phyloP scores from a whole-genome alignment of 2,888 invertebrate genomes.

The Callyntrura sp. region DNA sequence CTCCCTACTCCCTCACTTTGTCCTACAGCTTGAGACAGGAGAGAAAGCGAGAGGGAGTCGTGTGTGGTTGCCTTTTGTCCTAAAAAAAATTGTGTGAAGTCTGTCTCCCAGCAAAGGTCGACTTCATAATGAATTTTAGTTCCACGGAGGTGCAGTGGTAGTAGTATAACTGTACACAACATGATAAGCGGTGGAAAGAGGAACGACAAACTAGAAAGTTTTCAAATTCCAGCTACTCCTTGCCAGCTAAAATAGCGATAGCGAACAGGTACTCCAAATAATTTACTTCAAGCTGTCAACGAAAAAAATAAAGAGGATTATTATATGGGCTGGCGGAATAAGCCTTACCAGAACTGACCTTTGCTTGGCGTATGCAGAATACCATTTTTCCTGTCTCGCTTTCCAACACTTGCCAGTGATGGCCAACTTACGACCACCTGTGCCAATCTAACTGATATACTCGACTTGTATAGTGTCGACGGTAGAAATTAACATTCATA shows the following conservation, averaged over 20 bases:
- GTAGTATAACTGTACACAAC: neutral
- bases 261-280: slow-evolving; percentile 65
- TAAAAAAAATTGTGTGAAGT: neutral
- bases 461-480: too few relatives aligned
- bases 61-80: neutral
- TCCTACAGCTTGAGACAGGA: neutral
- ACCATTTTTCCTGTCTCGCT: too few relatives aligned
- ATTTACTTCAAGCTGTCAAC: slow-evolving; percentile 45
- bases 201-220: neutral
- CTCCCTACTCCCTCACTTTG: neutral
- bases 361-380: neutral
- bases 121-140: slow-evolving; percentile 43
- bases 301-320: slow-evolving; percentile 46
- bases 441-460: too few relatives aligned
- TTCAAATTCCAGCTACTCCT: slow-evolving; percentile 28
- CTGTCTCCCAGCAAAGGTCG: slow-evolving; percentile 56
- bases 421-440: too few relatives aligned
- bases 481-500: too few relatives aligned
- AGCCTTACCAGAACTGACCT: slow-evolving; percentile 20
- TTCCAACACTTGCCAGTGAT: too few relatives aligned
- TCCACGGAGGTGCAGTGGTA: neutral
- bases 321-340: neutral
- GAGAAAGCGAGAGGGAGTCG: too few relatives aligned
- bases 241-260: neutral
- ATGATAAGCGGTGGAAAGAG: neutral